Evolutionary conservation across 2,888 invertebrate species (phyloP).

Genomic region (Rhagonycha lutea): DNA sequence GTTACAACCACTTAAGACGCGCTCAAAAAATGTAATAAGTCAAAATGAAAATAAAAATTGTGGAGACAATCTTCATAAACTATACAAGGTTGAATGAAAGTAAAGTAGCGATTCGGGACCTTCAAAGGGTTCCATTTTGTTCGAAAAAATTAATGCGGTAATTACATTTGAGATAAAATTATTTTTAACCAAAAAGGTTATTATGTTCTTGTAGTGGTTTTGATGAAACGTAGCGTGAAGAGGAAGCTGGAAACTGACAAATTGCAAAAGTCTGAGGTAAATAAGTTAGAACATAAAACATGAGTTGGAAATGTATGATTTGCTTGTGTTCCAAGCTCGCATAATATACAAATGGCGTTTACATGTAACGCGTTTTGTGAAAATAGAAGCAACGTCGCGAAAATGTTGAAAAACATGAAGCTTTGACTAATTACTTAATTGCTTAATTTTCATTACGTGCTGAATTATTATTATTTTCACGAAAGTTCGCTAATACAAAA

Average conservation of each 20-base stretch:
- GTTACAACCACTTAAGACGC: conserved; percentile 6
- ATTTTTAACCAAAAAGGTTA: not conserved
- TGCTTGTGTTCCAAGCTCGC: not conserved
- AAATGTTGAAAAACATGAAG: not conserved
- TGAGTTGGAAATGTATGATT: not conserved
- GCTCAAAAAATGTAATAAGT: not conserved
- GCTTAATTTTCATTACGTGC: not conserved
- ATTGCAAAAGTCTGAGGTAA: not conserved
- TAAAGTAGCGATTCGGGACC: not conserved
- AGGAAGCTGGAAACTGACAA: not conserved
- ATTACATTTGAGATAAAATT: not conserved
- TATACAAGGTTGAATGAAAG: no score
- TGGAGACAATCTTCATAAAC: not conserved
- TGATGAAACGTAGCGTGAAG: not conserved
- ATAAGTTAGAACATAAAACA: not conserved
- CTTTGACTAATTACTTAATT: not conserved
- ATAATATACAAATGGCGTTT: not conserved
- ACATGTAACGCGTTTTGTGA: not conserved
- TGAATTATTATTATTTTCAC: not conserved
- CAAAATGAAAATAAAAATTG: not conserved
- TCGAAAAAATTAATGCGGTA: not conserved
- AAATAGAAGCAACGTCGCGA: not conserved
- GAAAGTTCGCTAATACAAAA: not conserved
- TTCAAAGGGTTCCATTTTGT: not conserved
- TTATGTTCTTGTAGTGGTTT: not conserved